A percentile compares a stretch with the other conserved stretches of the same genome.
Conservation (phyloP, 2,888 invertebrate species). For the Drosophila leonis region DNA sequence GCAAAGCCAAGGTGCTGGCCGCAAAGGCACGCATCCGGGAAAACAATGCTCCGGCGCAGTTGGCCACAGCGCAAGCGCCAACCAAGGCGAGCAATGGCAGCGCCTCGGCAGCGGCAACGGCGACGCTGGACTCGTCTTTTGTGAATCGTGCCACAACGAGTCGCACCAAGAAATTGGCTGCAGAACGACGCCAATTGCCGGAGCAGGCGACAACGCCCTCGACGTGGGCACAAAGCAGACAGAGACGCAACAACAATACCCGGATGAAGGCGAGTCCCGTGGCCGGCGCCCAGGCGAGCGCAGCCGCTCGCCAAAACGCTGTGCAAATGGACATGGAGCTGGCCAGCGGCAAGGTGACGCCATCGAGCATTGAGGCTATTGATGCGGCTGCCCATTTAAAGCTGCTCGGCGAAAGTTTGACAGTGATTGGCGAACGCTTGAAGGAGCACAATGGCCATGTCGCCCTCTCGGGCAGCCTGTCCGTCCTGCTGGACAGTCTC, state of each 20-base stretch:
- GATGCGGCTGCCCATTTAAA: slow-evolving; percentile 97
- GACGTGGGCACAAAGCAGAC: slow-evolving; percentile 50
- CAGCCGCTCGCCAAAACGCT: slow-evolving; percentile 10
- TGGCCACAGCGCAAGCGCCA: not conserved
- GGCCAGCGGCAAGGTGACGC: slow-evolving; percentile 18
- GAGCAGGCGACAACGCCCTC: slow-evolving; percentile 22
- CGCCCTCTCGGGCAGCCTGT: slow-evolving; percentile 97
- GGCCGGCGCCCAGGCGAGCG: slow-evolving; percentile 11
- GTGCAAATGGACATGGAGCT: slow-evolving; percentile 19
- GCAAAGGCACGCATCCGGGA: slow-evolving; percentile 70
- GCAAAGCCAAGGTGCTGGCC: slow-evolving; percentile 89
- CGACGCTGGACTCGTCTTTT: slow-evolving; percentile 43
- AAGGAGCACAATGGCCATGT: slow-evolving; percentile 98
- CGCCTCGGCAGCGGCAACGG: not conserved
- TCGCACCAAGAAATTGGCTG: slow-evolving; percentile 82
- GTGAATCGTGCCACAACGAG: slow-evolving; percentile 82
- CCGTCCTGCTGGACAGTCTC: slow-evolving; percentile 95
- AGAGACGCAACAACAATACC: slow-evolving; percentile 62
- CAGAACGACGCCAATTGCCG: slow-evolving; percentile 62
- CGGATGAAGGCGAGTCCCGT: slow-evolving; percentile 22
- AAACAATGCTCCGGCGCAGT: slow-evolving; percentile 25
- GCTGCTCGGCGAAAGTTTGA: slow-evolving; percentile 95
- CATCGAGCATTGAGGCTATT: slow-evolving; percentile 91
- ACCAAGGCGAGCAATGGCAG: slow-evolving; percentile 34
- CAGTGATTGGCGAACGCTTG: slow-evolving; percentile 95